Percentiles rank a stretch among this genome's conserved stretches.
These are phyloP conservation scores for Syritta pipiens DNA, from an alignment of 2,888 invertebrate species.

Conservation along the genomic window DNA sequence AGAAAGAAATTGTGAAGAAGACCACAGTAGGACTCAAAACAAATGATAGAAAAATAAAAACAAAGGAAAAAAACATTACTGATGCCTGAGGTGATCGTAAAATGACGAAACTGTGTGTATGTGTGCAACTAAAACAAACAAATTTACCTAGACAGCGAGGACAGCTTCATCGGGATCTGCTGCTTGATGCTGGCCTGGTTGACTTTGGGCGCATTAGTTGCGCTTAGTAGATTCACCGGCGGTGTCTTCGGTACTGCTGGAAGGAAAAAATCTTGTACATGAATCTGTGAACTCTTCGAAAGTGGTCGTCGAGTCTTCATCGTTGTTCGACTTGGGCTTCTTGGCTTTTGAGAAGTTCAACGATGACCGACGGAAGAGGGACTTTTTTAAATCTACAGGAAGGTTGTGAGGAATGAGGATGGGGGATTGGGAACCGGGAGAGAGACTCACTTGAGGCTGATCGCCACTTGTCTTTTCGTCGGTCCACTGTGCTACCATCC, in stretches of 20 bases:
- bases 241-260: slow-evolving; percentile 80
- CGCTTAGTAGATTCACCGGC: slow-evolving; percentile 87
- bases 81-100: slow-evolving; percentile 37
- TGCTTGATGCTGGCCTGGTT: slow-evolving; percentile 86
- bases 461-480: slow-evolving; percentile 79
- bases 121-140: slow-evolving; percentile 30
- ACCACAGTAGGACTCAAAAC: slow-evolving; percentile 39
- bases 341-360: slow-evolving; percentile 62
- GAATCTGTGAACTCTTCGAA: slow-evolving; percentile 51
- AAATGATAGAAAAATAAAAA: slow-evolving; percentile 28
- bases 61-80: slow-evolving; percentile 47
- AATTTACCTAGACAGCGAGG: slow-evolving; percentile 80
- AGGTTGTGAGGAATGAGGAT: not conserved
- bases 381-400: slow-evolving; percentile 64
- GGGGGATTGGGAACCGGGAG: not conserved
- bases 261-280: slow-evolving; percentile 67
- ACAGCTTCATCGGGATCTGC: slow-evolving; percentile 93
- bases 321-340: slow-evolving; percentile 37
- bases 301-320: slow-evolving; percentile 1
- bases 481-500: slow-evolving; percentile 74
- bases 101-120: slow-evolving; percentile 67
- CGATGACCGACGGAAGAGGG: slow-evolving; percentile 65
- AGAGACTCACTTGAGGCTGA: slow-evolving; percentile 75
- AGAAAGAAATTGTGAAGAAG: slow-evolving; percentile 43
- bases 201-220: slow-evolving; percentile 88